Conservation (phyloP, 2,888 invertebrate species). For the Neoscelio sp. region DNA sequence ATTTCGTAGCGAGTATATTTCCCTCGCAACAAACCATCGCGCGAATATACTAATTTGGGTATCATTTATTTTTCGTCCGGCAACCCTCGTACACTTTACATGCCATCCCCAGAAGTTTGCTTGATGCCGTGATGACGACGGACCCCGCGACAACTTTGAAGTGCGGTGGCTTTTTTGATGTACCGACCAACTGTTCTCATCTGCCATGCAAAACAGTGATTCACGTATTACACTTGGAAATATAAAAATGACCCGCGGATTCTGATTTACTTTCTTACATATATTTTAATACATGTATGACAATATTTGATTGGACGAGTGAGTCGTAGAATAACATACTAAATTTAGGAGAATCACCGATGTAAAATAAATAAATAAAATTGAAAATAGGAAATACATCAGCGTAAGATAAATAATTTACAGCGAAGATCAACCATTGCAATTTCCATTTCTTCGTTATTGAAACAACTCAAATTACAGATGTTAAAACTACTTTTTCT, state of each 20-base stretch:
- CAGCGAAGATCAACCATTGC: no score
- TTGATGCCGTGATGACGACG: constrained; percentile 43
- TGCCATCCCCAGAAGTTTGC: constrained; percentile 65
- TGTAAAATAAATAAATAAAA: no score
- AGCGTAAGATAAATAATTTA: no score
- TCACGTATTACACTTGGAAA: constrained; percentile 78
- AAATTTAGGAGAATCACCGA: no score
- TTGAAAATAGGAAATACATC: no score
- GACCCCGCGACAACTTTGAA: constrained; percentile 79
- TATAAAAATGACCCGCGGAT: constrained; percentile 35
- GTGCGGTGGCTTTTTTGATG: constrained; percentile 81
- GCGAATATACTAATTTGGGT: constrained; percentile 82
- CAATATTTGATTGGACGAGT: no score
- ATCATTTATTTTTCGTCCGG: constrained; percentile 82
- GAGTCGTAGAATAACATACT: no score
- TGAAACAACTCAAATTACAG: no score
- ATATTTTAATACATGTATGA: no score
- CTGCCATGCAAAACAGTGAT: constrained; percentile 80
- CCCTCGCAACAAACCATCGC: constrained; percentile 81
- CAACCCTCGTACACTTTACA: constrained; percentile 69
- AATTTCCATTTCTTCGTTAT: no score
- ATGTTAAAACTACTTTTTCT: no score
- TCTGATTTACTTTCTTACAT: constrained; percentile 9
- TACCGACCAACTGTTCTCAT: constrained; percentile 82
- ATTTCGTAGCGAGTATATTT: constrained; percentile 76